A percentile compares a stretch with the other conserved stretches of the same genome.
phyloP scores from a whole-genome alignment of 2,113 vertebrate genomes.

The Dolichotis patagonum region DNA sequence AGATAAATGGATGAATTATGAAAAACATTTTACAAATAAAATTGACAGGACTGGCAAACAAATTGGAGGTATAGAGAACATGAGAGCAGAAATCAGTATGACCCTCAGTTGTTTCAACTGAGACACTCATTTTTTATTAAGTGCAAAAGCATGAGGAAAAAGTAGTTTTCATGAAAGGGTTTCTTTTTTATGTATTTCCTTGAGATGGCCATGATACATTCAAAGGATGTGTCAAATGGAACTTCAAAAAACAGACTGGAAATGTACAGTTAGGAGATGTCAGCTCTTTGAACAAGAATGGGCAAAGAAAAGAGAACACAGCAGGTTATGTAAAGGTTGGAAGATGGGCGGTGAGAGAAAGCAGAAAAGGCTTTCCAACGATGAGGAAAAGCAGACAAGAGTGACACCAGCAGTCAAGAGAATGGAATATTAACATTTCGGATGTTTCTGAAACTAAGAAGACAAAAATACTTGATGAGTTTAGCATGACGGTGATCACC shows the following conservation, averaged over 20 bases:
- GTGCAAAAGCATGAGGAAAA: background rate
- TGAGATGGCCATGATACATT: background rate
- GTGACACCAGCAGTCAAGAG: background rate
- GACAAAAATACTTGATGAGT: background rate
- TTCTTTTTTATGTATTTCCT: background rate
- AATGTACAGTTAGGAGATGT: background rate
- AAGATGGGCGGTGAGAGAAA: fast-evolving
- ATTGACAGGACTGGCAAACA: background rate
- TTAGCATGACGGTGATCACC: background rate
- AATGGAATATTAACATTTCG: background rate
- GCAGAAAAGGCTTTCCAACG: background rate
- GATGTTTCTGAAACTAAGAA: background rate
- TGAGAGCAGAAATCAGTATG: background rate
- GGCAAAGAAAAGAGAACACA: background rate
- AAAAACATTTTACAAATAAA: constrained; percentile 10
- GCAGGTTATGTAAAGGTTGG: fast-evolving
- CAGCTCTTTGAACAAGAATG: background rate
- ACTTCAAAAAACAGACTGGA: background rate
- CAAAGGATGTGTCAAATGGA: background rate
- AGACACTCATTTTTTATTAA: background rate
- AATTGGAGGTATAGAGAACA: background rate
- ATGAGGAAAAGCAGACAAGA: background rate
- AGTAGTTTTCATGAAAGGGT: background rate
- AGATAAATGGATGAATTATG: background rate
- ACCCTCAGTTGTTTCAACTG: background rate